phyloP scores from a whole-genome alignment of 2,888 invertebrate species.

The Cylloceria caligata region DNA sequence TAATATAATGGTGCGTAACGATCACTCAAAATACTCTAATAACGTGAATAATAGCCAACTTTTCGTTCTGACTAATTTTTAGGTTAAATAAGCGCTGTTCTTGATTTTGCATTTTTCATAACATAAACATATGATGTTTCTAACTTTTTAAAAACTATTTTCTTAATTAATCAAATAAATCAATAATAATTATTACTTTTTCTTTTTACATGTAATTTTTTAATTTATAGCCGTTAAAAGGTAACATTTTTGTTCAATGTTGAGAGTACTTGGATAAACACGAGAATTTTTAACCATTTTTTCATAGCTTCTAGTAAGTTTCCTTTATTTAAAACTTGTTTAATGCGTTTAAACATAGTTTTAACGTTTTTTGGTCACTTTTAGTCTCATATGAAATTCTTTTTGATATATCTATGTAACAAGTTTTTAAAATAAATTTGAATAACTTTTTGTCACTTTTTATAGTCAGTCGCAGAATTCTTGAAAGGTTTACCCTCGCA shows the following conservation, averaged over 20 bases:
- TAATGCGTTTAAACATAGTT: too few relatives aligned
- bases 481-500: slow-evolving; percentile 96
- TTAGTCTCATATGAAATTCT: too few relatives aligned
- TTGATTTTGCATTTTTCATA: neutral
- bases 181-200: neutral
- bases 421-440: too few relatives aligned
- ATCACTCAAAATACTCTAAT: neutral
- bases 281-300: too few relatives aligned
- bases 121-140: slow-evolving; percentile 12
- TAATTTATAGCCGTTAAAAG: too few relatives aligned
- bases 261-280: too few relatives aligned
- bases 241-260: too few relatives aligned
- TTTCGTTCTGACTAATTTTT: neutral
- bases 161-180: neutral
- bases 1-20: slow-evolving; percentile 9
- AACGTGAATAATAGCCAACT: neutral
- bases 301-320: too few relatives aligned
- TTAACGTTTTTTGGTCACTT: too few relatives aligned
- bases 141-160: neutral
- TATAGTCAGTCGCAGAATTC: slow-evolving; percentile 94
- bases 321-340: too few relatives aligned
- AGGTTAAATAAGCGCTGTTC: slow-evolving; percentile 6
- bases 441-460: slow-evolving; percentile 2
- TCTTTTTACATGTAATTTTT: neutral
- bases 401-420: too few relatives aligned